Conservation (phyloP, 2,113 vertebrate species). For the Corythoichthys intestinalis region DNA sequence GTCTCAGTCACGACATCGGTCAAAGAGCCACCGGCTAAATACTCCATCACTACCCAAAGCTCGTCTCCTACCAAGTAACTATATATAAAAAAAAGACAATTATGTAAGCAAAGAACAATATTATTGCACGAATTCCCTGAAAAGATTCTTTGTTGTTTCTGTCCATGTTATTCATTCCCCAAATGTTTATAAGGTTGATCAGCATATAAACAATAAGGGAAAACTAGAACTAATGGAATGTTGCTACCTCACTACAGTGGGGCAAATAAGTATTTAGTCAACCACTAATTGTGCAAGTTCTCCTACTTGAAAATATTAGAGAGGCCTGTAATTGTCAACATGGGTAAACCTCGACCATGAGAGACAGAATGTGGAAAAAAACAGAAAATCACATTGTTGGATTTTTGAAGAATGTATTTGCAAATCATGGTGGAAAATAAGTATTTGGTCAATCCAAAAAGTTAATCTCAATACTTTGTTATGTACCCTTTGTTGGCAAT, state of each 20-base stretch:
- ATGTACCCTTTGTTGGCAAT: too few relatives aligned
- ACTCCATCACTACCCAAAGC: conserved; percentile 99
- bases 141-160: background rate
- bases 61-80: conserved; percentile 98
- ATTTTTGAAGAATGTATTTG: too few relatives aligned
- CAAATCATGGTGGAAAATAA: too few relatives aligned
- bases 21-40: conserved; percentile 93
- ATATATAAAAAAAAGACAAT: conserved; percentile 11
- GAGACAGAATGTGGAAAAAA: too few relatives aligned
- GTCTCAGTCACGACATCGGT: conserved; percentile 98
- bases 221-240: background rate
- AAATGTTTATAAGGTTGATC: conserved; percentile 15
- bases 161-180: background rate
- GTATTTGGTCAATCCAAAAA: too few relatives aligned
- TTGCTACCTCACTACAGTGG: background rate
- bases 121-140: background rate
- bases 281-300: too few relatives aligned
- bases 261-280: too few relatives aligned
- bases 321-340: too few relatives aligned
- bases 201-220: background rate
- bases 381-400: too few relatives aligned
- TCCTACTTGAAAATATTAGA: too few relatives aligned
- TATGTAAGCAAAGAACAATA: background rate
- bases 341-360: too few relatives aligned
- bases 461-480: too few relatives aligned